phyloP scores from a whole-genome alignment of 2,113 vertebrate genomes.

The Porphyrio hochstetteri region DNA sequence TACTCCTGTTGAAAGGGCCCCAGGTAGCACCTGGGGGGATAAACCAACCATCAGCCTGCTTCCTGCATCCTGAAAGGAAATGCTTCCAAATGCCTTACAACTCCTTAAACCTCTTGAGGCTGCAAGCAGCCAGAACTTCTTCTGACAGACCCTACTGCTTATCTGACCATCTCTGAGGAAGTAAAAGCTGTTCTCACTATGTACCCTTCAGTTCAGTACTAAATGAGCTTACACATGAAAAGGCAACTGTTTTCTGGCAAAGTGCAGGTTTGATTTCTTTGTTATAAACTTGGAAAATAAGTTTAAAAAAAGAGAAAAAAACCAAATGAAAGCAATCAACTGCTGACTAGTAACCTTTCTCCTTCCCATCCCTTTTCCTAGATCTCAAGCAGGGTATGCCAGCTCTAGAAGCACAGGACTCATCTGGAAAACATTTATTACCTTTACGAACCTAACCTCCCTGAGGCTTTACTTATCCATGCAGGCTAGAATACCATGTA shows the following conservation, averaged over 20 bases:
- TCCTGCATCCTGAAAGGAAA: background rate
- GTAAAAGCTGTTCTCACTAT: background rate
- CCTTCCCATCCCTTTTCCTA: background rate
- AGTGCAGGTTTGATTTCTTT: background rate
- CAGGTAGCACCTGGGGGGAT: background rate
- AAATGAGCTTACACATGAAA: fast-evolving
- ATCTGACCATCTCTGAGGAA: background rate
- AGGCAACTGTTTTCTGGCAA: background rate
- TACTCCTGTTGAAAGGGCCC: background rate
- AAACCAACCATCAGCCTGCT: background rate
- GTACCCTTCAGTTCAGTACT: background rate
- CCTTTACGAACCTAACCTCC: background rate
- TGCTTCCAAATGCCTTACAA: background rate
- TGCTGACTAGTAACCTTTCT: background rate
- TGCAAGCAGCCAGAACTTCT: background rate
- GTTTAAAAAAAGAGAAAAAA: background rate
- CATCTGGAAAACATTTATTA: background rate
- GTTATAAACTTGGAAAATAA: background rate
- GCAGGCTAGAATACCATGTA: background rate
- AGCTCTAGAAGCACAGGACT: background rate
- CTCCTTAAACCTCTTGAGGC: background rate
- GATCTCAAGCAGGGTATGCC: background rate
- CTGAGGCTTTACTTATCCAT: background rate
- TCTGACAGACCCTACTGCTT: background rate
- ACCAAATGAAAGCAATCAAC: background rate